Evolutionary conservation across 2,888 invertebrate species (phyloP), one percentile per base, ranked within the genome.

Genomic region (Drosophila leonis): DNA sequence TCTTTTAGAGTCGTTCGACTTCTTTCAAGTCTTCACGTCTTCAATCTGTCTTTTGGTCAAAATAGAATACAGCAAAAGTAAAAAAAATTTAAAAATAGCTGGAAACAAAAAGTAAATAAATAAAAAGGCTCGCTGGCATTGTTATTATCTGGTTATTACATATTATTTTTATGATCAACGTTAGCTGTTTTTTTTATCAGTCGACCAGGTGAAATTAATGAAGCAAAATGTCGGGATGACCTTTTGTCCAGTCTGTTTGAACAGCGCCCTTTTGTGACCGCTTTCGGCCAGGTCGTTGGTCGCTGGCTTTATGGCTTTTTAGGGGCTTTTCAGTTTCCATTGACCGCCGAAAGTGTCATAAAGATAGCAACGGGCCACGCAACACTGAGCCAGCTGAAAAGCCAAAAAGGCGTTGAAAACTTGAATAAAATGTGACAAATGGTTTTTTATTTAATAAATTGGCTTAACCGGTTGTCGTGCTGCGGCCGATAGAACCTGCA

Each of bases 371-470:
- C 68, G 65, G 63, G 60, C 57, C 65, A 74, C 60, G 65, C 67
- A 31, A 37, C 29, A 39, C 27, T 15, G 33, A 1, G 8, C 24
- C 2, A 24, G 29, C 29, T 31, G 29, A 7, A 37, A 7, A n/a
- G 48, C 48, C 29, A 18, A 39, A 54, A 54, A 37, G 35, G 74
- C 70, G 89, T 62, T 84, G 82, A 87, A 85, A 88, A 76, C 76
- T 75, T 77, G 82, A 84, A 90, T 80, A 86, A 86, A 88, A 90
- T 86, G 86, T 88, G 90, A 90, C 86, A 90, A 86, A 86, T 90
- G 90, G 80, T 83, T 77, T 90, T 82, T 85, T 78, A 82, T 90
- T 90, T 88, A 90, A 86, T 86, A 88, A 86, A 86, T 86, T 86
- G 90, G 90, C 86, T 88, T 85, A 88, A 85, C 85, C 85, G 72